Percentiles rank a stretch among this genome's conserved stretches.
These are phyloP conservation scores for Aporrectodea caliginosa DNA, from an alignment of 1,140 invertebrate species.

Conservation along the genomic window DNA sequence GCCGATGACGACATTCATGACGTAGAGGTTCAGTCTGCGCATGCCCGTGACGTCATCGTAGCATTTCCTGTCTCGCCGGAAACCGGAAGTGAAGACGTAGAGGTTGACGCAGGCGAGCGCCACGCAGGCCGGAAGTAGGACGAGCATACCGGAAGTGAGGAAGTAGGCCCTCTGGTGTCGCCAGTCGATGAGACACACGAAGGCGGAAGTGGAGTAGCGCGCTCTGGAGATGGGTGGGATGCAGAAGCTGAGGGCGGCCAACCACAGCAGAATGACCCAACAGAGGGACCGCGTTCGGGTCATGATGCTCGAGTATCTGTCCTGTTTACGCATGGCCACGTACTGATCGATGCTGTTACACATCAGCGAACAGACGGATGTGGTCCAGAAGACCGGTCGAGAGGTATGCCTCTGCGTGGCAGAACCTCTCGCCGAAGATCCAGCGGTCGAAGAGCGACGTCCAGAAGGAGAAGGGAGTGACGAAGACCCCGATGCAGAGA, in stretches of 20 bases:
- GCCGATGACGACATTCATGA: slow-evolving; percentile 88
- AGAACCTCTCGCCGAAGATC: slow-evolving; percentile 75
- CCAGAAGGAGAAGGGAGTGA: slow-evolving; percentile 88
- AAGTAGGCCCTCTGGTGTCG: slow-evolving; percentile 89
- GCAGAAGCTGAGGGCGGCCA: slow-evolving; percentile 82
- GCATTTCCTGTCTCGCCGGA: slow-evolving; percentile 64
- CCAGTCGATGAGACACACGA: slow-evolving; percentile 92
- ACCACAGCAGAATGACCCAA: slow-evolving; percentile 88
- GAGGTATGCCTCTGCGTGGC: slow-evolving; percentile 74
- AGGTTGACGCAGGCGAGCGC: slow-evolving; percentile 88
- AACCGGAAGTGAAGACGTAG: slow-evolving; percentile 81
- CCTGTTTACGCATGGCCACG: slow-evolving; percentile 83
- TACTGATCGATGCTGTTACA: slow-evolving; percentile 94
- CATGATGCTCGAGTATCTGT: slow-evolving; percentile 89
- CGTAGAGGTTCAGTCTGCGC: slow-evolving; percentile 72
- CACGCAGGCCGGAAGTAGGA: slow-evolving; percentile 85
- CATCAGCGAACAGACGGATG: slow-evolving; percentile 90
- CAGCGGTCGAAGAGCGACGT: slow-evolving; percentile 71
- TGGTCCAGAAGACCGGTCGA: slow-evolving; percentile 86
- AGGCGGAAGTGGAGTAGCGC: slow-evolving; percentile 73
- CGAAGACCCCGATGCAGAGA: slow-evolving; percentile 77
- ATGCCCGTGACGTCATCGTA: slow-evolving; percentile 58
- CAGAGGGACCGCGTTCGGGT: slow-evolving; percentile 87
- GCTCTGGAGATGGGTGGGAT: slow-evolving; percentile 69
- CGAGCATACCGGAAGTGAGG: slow-evolving; percentile 79